These are phyloP conservation scores for Bujurquina vittata DNA, from an alignment of 2,113 vertebrate genomes.

Conservation along the genomic window DNA sequence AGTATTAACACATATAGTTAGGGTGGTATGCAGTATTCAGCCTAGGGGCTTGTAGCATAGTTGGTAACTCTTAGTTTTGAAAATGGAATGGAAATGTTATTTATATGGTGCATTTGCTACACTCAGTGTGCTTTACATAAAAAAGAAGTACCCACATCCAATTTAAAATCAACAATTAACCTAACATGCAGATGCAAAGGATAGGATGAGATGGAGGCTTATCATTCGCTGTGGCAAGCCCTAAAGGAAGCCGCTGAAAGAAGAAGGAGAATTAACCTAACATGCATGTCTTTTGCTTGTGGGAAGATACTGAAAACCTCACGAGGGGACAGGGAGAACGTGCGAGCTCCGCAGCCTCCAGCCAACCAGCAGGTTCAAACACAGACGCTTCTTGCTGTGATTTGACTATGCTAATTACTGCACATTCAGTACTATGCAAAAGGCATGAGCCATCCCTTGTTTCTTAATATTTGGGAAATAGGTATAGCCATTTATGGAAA, in stretches of 20 bases:
- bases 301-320: not conserved
- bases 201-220: not conserved
- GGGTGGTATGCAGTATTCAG: not conserved
- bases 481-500: not conserved
- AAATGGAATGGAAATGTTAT: not conserved
- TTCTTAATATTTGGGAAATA: not conserved
- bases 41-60: not conserved
- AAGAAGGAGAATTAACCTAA: not conserved
- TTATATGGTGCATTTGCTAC: not conserved
- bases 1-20: not conserved
- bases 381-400: not conserved
- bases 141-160: not conserved
- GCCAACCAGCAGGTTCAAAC: not conserved
- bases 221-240: not conserved
- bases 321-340: not conserved
- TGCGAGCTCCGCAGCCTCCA: not conserved
- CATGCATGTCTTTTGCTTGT: not conserved
- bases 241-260: not conserved
- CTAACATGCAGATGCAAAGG: not conserved
- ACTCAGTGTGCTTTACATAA: not conserved
- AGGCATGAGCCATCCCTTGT: not conserved
- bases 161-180: not conserved
- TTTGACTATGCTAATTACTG: not conserved
- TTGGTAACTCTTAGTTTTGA: not conserved
- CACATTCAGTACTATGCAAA: not conserved